A percentile compares a stretch with the other conserved stretches of the same genome.
phyloP scores from a whole-genome alignment of 1,140 invertebrate species.

The Sinonovacula constricta region DNA sequence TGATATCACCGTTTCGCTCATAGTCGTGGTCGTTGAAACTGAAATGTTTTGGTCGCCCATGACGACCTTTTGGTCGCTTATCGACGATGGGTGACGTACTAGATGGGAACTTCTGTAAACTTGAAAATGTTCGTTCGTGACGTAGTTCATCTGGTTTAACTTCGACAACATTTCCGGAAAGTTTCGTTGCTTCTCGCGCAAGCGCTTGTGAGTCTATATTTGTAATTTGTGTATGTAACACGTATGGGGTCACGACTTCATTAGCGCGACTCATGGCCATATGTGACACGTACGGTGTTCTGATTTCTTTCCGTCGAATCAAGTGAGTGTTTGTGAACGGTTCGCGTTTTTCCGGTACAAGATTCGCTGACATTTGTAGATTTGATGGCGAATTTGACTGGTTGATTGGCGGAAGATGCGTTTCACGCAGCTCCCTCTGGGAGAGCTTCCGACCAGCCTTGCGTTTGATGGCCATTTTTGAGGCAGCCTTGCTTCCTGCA shows the following conservation, averaged over 20 bases:
- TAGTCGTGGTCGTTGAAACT: constrained; percentile 54
- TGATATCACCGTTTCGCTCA: constrained; percentile 34
- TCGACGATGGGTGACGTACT: constrained; percentile 54
- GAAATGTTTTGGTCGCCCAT: constrained; percentile 30
- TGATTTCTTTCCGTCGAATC: constrained; percentile 50
- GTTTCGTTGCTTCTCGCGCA: constrained; percentile 32
- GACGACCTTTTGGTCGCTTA: constrained; percentile 44
- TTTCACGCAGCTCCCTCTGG: constrained; percentile 21
- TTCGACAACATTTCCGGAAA: constrained; percentile 58
- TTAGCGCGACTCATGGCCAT: constrained; percentile 48
- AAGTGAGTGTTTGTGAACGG: constrained; percentile 4
- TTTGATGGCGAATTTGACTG: constrained; percentile 33
- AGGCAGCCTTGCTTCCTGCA: constrained; percentile 46
- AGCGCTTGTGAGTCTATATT: constrained; percentile 37
- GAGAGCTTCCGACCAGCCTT: constrained; percentile 32
- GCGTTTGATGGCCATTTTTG: constrained; percentile 64
- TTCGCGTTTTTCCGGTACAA: constrained; percentile 22
- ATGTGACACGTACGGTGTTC: constrained; percentile 56
- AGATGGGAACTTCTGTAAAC: constrained; percentile 51
- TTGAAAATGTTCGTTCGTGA: constrained; percentile 53
- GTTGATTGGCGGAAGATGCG: constrained; percentile 57
- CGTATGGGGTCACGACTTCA: constrained; percentile 60
- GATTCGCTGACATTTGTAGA: neutral
- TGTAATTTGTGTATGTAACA: constrained; percentile 54
- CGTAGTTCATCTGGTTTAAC: constrained; percentile 42